Evolutionary conservation across 2,888 invertebrate genomes (phyloP), one percentile per base, ranked within the genome.

Genomic region (Fabriciana adippe): DNA sequence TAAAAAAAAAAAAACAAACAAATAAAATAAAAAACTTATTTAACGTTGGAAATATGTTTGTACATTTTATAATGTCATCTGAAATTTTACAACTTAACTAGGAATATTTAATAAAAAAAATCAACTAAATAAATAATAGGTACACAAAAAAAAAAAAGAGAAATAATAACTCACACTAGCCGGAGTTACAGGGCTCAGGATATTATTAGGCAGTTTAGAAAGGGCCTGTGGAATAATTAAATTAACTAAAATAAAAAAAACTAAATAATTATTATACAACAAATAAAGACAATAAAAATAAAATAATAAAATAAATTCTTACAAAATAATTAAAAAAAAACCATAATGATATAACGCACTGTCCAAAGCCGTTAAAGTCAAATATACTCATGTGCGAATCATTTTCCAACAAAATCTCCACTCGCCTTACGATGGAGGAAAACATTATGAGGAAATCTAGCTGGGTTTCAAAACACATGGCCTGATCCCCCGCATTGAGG

Each of bases 121-220:
- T 26, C 54, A 21, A 64, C 64, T 16, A 55, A 15, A 59, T 54
- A 63, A 31, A 69, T 67, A 71, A 68, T n/a, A n/a, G n/a, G n/a
- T n/a, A n/a, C n/a, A n/a, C n/a, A n/a, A n/a, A n/a, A 74, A 75
- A 68, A 60, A 76, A 74, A 76, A 69, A 79, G 76, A 76, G 74
- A 67, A 74, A 78, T 71, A 71, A 69, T 72, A 81, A 92, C 92
- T 93, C 83, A 93, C 92, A 79, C 86, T 87, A 78, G 87, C 90
- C 76, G 88, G 85, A 75, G 90, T 91, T 71, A 92, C 89, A 3
- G 90, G 90, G 75, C 91, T 88, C 83, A 92, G 83, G 75, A 86
- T 84, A 85, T 92, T 88, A 83, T 88, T 90, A 71, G 92, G 90
- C 81, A 93, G 89, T 88, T 92, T 93, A 74, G 90, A 86, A 75